Evolutionary conservation across 2,113 vertebrate genomes (phyloP).

Genomic region (Hoplias malabaricus): DNA sequence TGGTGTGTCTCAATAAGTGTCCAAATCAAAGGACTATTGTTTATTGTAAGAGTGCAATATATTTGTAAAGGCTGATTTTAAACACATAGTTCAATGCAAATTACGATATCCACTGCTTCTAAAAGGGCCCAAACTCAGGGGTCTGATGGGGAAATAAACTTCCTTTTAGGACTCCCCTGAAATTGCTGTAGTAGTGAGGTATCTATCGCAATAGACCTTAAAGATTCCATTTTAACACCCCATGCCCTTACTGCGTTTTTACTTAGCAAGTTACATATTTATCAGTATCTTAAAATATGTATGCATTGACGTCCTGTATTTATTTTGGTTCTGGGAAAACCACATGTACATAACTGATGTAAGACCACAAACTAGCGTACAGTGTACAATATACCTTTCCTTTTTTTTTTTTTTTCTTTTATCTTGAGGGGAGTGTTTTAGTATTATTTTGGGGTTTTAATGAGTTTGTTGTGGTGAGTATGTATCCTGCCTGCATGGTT

Average conservation of each 20-base stretch:
- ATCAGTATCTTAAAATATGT: conserved; percentile 55
- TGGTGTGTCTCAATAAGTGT: conserved; percentile 16
- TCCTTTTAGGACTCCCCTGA: conserved; percentile 12
- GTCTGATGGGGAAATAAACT: neutral
- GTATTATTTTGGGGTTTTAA: conserved; percentile 51
- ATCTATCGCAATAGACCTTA: conserved; percentile 24
- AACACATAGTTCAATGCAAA: conserved; percentile 18
- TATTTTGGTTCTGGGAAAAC: conserved; percentile 65
- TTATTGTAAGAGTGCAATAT: conserved; percentile 61
- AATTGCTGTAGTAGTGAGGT: conserved; percentile 41
- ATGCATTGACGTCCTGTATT: conserved; percentile 65
- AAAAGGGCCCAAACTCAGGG: conserved; percentile 53
- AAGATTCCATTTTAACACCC: conserved; percentile 32
- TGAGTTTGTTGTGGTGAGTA: conserved; percentile 43
- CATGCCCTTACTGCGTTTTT: conserved; percentile 50
- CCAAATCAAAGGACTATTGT: conserved; percentile 19
- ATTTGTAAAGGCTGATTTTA: conserved; percentile 39
- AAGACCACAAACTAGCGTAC: conserved; percentile 45
- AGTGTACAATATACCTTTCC: conserved; percentile 38
- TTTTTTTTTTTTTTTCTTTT: conserved; percentile 34
- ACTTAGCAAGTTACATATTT: conserved; percentile 53
- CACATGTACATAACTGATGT: conserved; percentile 67
- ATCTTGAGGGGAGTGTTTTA: conserved; percentile 34
- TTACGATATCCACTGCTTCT: conserved; percentile 25
- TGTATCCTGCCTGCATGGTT: conserved; percentile 67